Evolutionary conservation across 2,797 vertebrate species (phyloP).

Genomic region (Mormyrops attenuatus): DNA sequence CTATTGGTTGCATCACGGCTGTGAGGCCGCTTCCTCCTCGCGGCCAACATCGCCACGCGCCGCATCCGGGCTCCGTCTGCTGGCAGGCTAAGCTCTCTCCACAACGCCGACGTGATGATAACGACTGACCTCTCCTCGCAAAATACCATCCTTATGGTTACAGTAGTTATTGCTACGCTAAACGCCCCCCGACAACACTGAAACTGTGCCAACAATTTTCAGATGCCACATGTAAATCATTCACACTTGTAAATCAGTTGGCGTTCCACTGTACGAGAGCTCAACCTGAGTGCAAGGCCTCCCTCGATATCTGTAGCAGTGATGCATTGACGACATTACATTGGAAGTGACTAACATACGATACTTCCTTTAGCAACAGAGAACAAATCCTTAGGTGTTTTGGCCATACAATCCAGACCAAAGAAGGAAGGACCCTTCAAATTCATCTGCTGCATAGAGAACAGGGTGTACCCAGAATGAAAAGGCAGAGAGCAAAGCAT

Average conservation of each 20-base stretch:
- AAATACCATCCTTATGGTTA: background rate
- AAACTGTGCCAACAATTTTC: background rate
- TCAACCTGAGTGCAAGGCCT: background rate
- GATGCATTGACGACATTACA: background rate
- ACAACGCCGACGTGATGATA: background rate
- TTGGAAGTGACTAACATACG: background rate
- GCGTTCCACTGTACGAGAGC: background rate
- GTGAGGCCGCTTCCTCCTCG: background rate
- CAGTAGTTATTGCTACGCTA: background rate
- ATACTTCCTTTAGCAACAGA: background rate
- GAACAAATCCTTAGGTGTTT: background rate
- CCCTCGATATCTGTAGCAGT: background rate
- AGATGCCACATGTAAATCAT: background rate
- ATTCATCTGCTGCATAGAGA: background rate
- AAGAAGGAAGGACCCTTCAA: background rate
- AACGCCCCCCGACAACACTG: background rate
- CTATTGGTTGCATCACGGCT: background rate
- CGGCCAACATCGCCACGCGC: background rate
- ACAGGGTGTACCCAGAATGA: background rate
- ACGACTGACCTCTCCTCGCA: background rate
- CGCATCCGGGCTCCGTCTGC: background rate
- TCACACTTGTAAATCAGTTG: background rate
- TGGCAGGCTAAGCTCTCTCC: background rate
- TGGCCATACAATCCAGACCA: background rate
- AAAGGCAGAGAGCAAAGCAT: background rate